A percentile compares a stretch with the other conserved stretches of the same genome.
These are phyloP conservation scores for Catostylus mosaicus DNA, from an alignment of 30 jellyfish, hydroid and myxozoan species.

Conservation along the genomic window DNA sequence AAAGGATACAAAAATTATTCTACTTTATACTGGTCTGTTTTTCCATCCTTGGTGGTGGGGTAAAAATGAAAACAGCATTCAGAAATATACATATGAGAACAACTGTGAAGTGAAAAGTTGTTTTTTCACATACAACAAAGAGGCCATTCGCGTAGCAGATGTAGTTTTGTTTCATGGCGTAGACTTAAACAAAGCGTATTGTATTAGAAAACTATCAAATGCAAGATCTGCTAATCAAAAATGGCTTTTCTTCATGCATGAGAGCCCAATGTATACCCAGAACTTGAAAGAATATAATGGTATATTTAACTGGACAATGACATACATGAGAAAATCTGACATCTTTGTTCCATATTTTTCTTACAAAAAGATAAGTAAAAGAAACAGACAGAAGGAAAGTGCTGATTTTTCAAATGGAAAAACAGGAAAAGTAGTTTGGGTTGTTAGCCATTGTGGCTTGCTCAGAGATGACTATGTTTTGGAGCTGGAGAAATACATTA, in stretches of 20 bases:
- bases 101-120: slow-evolving; percentile 77
- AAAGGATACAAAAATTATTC: slow-evolving; percentile 50
- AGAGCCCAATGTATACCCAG: slow-evolving; percentile 81
- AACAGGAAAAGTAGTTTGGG: slow-evolving; percentile 82
- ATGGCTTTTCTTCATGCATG: slow-evolving; percentile 96
- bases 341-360: slow-evolving; percentile 85
- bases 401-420: slow-evolving; percentile 77
- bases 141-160: slow-evolving; percentile 71
- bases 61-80: slow-evolving; percentile 24
- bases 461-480: slow-evolving; percentile 83
- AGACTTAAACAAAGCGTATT: slow-evolving; percentile 76
- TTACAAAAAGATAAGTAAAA: slow-evolving; percentile 3
- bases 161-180: slow-evolving; percentile 94
- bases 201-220: slow-evolving; percentile 49
- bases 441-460: slow-evolving; percentile 95
- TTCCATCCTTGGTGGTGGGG: slow-evolving; percentile 88
- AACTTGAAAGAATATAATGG: slow-evolving; percentile 61
- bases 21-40: slow-evolving; percentile 84
- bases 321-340: slow-evolving; percentile 86
- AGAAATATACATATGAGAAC: slow-evolving; percentile 63
- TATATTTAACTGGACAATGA: slow-evolving; percentile 97
- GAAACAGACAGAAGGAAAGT: slow-evolving; percentile 16
- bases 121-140: slow-evolving; percentile 76
- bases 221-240: slow-evolving; percentile 70
- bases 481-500: slow-evolving; percentile 79